Percentiles rank a stretch among this genome's conserved stretches.
These are phyloP conservation scores for Tachysurus fulvidraco DNA, from an alignment of 2,113 vertebrate species.

Conservation along the genomic window DNA sequence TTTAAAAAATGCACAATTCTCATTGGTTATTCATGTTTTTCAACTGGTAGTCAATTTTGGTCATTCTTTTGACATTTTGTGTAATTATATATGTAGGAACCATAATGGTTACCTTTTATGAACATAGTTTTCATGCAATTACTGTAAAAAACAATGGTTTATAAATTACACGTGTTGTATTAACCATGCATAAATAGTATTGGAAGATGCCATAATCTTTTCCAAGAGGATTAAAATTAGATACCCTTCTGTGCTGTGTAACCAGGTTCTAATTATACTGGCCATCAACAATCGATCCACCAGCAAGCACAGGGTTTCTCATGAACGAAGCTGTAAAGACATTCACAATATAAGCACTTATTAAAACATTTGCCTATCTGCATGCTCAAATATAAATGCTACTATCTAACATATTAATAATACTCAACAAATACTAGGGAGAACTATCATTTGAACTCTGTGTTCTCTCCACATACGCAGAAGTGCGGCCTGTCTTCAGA, in stretches of 20 bases:
- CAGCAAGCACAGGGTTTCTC: neutral
- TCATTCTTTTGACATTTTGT: neutral
- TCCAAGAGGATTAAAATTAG: neutral
- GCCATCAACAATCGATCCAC: neutral
- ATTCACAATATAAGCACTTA: neutral
- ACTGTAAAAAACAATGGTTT: neutral
- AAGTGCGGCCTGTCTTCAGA: neutral
- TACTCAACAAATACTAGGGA: neutral
- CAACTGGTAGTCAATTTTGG: neutral
- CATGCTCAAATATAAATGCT: too few species aligned
- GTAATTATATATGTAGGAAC: neutral
- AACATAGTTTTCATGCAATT: neutral
- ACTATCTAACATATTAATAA: too few species aligned
- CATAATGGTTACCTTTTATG: neutral
- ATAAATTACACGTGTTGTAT: neutral
- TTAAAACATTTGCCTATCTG: neutral
- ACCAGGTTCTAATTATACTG: neutral
- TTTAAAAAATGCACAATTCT: neutral
- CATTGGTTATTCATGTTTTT: neutral
- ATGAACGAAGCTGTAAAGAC: neutral
- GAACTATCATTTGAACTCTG: conserved; percentile 48
- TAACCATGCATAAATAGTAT: neutral
- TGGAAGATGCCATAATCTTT: neutral
- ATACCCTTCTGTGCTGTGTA: neutral
- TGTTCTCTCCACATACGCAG: conserved; percentile 28